Evolutionary conservation across 2,797 vertebrate genomes (phyloP).

Genomic region (Iguana delicatissima): DNA sequence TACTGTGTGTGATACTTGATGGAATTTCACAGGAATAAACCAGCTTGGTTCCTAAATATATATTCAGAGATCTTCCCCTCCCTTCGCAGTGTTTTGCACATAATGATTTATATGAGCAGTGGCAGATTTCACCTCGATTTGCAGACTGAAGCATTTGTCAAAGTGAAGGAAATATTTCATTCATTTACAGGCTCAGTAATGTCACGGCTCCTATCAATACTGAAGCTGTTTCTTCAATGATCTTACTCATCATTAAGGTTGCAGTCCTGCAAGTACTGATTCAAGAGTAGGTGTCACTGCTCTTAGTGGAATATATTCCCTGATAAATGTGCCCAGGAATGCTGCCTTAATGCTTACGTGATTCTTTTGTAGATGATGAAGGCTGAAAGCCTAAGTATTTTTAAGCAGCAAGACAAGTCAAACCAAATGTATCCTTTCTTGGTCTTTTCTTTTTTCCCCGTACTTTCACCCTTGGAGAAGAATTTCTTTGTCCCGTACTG

Average conservation of each 20-base stretch:
- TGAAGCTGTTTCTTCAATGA: background rate
- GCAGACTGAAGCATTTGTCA: background rate
- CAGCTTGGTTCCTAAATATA: background rate
- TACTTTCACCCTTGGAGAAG: background rate
- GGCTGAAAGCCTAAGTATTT: background rate
- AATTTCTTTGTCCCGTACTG: too few relatives aligned
- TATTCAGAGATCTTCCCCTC: background rate
- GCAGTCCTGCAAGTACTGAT: background rate
- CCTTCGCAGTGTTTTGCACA: slow-evolving; percentile 6
- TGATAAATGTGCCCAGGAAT: background rate
- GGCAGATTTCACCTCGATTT: slow-evolving; percentile 12
- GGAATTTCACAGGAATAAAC: background rate
- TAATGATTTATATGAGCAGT: slow-evolving; percentile 29
- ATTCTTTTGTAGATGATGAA: background rate
- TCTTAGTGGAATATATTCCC: background rate
- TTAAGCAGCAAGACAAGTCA: background rate
- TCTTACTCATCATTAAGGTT: background rate
- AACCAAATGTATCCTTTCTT: background rate
- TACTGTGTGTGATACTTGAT: background rate
- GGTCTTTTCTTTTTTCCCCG: background rate
- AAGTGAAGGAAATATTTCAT: slow-evolving; percentile 2
- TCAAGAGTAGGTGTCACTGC: background rate
- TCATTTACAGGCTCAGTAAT: background rate
- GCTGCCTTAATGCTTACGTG: background rate
- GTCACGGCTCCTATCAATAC: background rate